A percentile compares a stretch with the other conserved stretches of the same genome.
phyloP scores from a whole-genome alignment of 2,888 invertebrate genomes.

The Brachyopa scutellaris region DNA sequence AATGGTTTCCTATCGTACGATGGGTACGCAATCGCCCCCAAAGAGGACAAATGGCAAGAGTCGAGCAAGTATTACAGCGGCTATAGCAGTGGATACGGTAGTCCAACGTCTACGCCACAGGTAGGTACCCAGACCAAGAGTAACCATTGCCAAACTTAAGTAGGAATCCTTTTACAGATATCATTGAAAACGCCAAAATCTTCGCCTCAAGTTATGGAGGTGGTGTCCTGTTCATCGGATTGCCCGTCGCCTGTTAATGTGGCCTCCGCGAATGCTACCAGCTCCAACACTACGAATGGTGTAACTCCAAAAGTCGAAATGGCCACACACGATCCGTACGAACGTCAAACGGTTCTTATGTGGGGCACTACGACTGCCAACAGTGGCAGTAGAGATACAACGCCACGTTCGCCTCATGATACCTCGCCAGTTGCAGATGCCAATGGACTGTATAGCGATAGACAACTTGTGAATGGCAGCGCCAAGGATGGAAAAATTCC shows the following conservation, averaged over 20 bases:
- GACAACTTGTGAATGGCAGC: constrained; percentile 67
- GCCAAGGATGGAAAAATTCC: constrained; percentile 74
- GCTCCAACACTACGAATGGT: constrained; percentile 61
- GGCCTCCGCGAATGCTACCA: constrained; percentile 73
- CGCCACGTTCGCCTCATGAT: constrained; percentile 62
- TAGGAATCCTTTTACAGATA: constrained; percentile 64
- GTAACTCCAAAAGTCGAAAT: constrained; percentile 81
- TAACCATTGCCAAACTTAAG: constrained; percentile 41
- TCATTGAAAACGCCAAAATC: constrained; percentile 81
- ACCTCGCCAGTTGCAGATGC: constrained; percentile 37
- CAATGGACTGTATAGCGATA: constrained; percentile 68
- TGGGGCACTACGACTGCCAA: constrained; percentile 86
- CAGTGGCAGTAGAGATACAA: constrained; percentile 58
- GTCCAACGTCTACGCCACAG: constrained; percentile 81
- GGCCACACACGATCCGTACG: constrained; percentile 80
- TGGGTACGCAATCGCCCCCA: constrained; percentile 83
- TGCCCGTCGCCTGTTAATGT: constrained; percentile 80
- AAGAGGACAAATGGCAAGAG: constrained; percentile 82
- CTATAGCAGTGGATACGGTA: constrained; percentile 81
- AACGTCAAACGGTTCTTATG: constrained; percentile 95
- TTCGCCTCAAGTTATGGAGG: constrained; percentile 82
- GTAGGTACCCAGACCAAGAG: constrained; percentile 73
- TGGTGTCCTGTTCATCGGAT: constrained; percentile 81
- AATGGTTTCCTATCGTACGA: constrained; percentile 90
- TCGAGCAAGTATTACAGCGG: constrained; percentile 83